phyloP scores from a whole-genome alignment of 2,113 vertebrate genomes.

The Sceloporus tristichus region DNA sequence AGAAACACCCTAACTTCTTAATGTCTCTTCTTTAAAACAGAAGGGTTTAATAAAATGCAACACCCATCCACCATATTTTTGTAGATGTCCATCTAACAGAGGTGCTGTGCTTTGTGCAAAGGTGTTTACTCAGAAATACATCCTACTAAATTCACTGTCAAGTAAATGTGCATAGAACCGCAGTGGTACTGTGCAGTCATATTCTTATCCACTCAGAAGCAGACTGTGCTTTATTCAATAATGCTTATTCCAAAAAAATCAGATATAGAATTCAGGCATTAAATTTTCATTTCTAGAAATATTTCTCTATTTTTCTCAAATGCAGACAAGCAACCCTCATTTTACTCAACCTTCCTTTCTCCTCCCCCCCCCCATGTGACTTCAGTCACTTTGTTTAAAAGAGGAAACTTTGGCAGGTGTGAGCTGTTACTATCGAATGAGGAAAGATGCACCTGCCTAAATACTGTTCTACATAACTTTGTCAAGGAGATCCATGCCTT shows the following conservation, averaged over 20 bases:
- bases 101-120: not conserved
- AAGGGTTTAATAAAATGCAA: not conserved
- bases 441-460: not conserved
- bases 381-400: not conserved
- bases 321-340: no score
- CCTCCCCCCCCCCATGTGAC: no score
- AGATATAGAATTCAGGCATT: no score
- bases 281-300: no score
- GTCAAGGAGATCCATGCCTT: not conserved
- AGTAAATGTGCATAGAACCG: not conserved
- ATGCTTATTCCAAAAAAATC: no score
- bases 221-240: no score
- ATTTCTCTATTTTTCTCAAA: no score
- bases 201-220: not conserved
- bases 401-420: not conserved
- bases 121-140: not conserved
- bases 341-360: no score
- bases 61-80: not conserved
- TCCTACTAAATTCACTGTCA: not conserved
- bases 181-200: not conserved
- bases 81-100: not conserved
- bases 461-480: not conserved
- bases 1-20: not conserved
- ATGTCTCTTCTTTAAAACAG: not conserved
- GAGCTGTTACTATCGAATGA: not conserved